Conservation (phyloP, 2,888 invertebrate genomes). For the Cantharis lateralis region DNA sequence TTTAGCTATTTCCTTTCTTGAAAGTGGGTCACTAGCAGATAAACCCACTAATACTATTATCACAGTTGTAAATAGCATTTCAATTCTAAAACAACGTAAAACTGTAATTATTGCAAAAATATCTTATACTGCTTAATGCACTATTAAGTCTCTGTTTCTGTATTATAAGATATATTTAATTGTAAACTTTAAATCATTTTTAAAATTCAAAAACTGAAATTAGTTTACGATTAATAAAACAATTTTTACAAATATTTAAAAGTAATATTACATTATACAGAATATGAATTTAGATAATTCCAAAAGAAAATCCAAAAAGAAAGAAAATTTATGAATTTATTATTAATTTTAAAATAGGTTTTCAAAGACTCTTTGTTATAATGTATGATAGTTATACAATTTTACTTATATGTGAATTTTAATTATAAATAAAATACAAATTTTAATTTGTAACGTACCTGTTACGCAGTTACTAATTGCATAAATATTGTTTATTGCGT, state of each 20-base stretch:
- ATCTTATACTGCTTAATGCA: neutral
- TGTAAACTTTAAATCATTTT: neutral
- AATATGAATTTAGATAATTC: no score
- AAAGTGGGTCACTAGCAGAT: neutral
- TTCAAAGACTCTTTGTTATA: no score
- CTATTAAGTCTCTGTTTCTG: neutral
- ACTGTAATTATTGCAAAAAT: neutral
- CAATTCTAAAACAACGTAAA: neutral
- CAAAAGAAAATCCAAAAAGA: no score
- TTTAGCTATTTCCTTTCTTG: neutral
- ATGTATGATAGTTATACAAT: neutral
- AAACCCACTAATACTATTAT: neutral
- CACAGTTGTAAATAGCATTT: neutral
- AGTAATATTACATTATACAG: no score
- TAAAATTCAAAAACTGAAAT: neutral
- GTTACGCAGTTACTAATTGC: neutral
- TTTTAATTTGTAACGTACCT: neutral
- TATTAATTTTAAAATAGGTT: no score
- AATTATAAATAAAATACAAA: neutral
- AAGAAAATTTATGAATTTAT: no score
- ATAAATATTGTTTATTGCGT: neutral
- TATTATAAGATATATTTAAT: no score
- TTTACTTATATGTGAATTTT: neutral
- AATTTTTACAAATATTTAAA: no score
- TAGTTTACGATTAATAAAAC: no score